Evolutionary conservation across 1,140 invertebrate species (phyloP).

Genomic region (Drosophila pallidifrons): DNA sequence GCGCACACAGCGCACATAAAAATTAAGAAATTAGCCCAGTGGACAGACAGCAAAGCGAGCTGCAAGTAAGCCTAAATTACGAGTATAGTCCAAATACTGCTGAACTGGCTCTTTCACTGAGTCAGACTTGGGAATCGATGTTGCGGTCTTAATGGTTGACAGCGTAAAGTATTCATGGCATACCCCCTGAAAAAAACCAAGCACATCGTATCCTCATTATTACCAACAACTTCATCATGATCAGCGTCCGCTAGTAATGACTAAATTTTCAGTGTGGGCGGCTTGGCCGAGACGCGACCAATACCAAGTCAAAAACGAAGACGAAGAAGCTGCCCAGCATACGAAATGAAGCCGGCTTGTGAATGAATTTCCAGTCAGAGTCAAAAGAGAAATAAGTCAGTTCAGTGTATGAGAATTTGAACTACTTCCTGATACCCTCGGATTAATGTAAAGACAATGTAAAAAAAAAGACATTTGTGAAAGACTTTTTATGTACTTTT

Average conservation of each 20-base stretch:
- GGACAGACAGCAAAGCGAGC: constrained; percentile 39
- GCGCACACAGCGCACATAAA: constrained; percentile 69
- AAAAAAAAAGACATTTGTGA: not conserved
- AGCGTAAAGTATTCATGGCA: constrained; percentile 33
- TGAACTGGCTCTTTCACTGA: constrained; percentile 39
- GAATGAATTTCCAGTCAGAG: constrained; percentile 63
- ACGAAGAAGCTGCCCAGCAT: constrained; percentile 64
- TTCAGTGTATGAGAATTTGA: not conserved
- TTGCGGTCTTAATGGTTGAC: constrained; percentile 31
- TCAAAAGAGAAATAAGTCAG: constrained; percentile 1
- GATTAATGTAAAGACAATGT: not conserved
- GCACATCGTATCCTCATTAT: constrained; percentile 31
- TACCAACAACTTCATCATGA: constrained; percentile 48
- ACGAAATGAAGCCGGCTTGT: constrained; percentile 72
- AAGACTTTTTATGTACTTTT: too few species aligned
- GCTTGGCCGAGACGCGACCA: constrained; percentile 5
- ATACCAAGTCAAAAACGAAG: constrained; percentile 42
- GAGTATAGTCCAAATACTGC: constrained; percentile 38
- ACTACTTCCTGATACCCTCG: not conserved
- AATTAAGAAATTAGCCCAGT: constrained; percentile 79
- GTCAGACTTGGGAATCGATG: constrained; percentile 25
- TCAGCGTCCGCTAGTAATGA: constrained; percentile 62
- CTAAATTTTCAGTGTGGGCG: constrained; percentile 72
- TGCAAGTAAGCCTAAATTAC: constrained; percentile 53
- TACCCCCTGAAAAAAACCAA: constrained; percentile 18